Evolutionary conservation across 2,888 invertebrate species (phyloP), one percentile per base, ranked within the genome.

Genomic region (Lasioglossum villosulum): DNA sequence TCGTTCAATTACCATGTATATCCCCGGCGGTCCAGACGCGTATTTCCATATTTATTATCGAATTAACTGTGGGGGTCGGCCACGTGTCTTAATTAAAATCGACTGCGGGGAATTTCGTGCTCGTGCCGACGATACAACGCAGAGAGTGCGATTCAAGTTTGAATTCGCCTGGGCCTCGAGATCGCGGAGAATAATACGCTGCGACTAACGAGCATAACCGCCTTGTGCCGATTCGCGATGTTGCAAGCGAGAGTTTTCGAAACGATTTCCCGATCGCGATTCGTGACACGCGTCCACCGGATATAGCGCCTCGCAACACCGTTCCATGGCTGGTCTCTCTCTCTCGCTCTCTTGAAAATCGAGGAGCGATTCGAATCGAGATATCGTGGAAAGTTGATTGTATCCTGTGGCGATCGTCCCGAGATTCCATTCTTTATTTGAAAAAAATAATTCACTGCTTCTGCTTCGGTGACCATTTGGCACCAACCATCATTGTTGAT

Each of bases 201-300:
- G 52, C n/a, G 83, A 39, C 88, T 90, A 92, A 92, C 91, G 89
- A 93, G 92, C 92, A 91, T 89, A 88, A 93, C 89, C 88, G 91
- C 92, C 93, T 93, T 92, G 92, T 93, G 89, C 92, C 87, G 92
- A 93, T 93, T 93, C 82, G 68, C 73, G 81, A 42, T 92, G 88
- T 91, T 86, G 92, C 91, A 92, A 92, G 88, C 81, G 88, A 52
- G 23, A 80, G 75, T 92, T 93, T 91, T 91, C 84, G 90, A 93
- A 93, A 92, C 75, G 82, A 72, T 86, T 89, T 86, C 84, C 91
- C 83, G 90, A 92, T 92, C 91, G 88, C 87, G 91, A 93, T 92
- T 90, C 92, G 87, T 83, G 89, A 89, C 92, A 88, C 87, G 90
- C 86, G 87, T 86, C 83, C 48, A 80, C 66, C 90, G 90, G 89